A percentile compares a stretch with the other conserved stretches of the same genome.
Conservation (phyloP, 2,888 invertebrate genomes). For the Neoscelio sp. region DNA sequence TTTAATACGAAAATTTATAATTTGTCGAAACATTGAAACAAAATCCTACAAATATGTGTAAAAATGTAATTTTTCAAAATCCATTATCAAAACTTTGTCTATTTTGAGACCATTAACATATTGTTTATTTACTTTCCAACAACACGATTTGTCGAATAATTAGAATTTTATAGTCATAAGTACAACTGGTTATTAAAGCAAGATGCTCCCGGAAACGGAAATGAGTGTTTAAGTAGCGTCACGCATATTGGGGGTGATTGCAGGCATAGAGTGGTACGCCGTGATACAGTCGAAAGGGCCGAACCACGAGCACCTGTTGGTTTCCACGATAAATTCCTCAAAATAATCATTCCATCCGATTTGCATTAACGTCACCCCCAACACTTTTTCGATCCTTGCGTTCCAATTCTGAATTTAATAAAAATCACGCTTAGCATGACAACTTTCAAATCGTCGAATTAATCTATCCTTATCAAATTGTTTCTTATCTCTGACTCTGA, state of each 20-base stretch:
- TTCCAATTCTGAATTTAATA: conserved; percentile 60
- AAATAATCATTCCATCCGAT: conserved; percentile 66
- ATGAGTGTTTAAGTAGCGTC: conserved; percentile 77
- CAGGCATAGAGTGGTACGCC: conserved; percentile 71
- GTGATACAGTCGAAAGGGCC: conserved; percentile 73
- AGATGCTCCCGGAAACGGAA: conserved; percentile 74
- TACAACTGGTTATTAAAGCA: conserved; percentile 61
- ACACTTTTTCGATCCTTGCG: conserved; percentile 53
- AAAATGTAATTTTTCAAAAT: neutral
- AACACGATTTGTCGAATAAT: conserved; percentile 30
- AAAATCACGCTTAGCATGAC: conserved; percentile 65
- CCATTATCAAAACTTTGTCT: too few relatives aligned
- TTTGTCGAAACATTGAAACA: too few relatives aligned
- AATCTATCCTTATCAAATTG: conserved; percentile 64
- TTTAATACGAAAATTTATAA: too few relatives aligned
- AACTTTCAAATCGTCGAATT: conserved; percentile 63
- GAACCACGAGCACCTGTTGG: conserved; percentile 72
- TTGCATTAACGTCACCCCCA: conserved; percentile 51
- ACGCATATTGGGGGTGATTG: conserved; percentile 74
- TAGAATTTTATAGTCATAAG: conserved; percentile 59
- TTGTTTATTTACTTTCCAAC: conserved; percentile 39
- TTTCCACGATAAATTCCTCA: conserved; percentile 79
- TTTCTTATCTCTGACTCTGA: conserved; percentile 51
- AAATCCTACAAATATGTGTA: too few relatives aligned
- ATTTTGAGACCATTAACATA: too few relatives aligned